phyloP scores from a whole-genome alignment of 1,140 invertebrate genomes.

The Pseudomyrmex concolor region DNA sequence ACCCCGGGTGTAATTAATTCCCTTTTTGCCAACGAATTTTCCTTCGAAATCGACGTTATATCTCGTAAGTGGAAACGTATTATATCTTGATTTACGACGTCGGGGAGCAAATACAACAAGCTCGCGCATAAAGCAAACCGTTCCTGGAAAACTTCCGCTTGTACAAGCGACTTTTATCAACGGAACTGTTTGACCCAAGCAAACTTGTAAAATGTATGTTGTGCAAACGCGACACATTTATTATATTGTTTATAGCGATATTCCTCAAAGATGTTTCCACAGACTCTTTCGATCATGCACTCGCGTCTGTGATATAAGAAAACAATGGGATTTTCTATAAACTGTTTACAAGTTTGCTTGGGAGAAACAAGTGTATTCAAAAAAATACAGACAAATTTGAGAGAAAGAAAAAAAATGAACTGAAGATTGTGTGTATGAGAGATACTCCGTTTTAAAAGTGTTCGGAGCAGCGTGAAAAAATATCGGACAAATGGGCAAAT shows the following conservation, averaged over 20 bases:
- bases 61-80: too few relatives aligned
- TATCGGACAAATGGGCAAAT: constrained; percentile 44
- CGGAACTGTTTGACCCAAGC: not conserved
- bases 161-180: not conserved
- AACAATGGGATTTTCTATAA: not conserved
- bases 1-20: not conserved
- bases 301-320: not conserved
- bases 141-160: not conserved
- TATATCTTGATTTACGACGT: constrained; percentile 4
- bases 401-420: constrained; percentile 6
- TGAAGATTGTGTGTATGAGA: constrained; percentile 28
- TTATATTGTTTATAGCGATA: constrained; percentile 24
- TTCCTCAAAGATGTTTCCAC: not conserved
- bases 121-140: not conserved
- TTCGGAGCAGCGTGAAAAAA: constrained; percentile 18
- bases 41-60: not conserved
- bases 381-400: constrained; percentile 3
- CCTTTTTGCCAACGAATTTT: not conserved
- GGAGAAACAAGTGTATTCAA: not conserved
- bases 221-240: not conserved
- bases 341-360: too few relatives aligned
- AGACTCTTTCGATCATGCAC: not conserved
- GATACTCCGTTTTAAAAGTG: constrained; percentile 16
- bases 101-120: not conserved
- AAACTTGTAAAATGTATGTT: constrained; percentile 16